Conservation (phyloP, 2,888 invertebrate species). For the Pandemis heparana region DNA sequence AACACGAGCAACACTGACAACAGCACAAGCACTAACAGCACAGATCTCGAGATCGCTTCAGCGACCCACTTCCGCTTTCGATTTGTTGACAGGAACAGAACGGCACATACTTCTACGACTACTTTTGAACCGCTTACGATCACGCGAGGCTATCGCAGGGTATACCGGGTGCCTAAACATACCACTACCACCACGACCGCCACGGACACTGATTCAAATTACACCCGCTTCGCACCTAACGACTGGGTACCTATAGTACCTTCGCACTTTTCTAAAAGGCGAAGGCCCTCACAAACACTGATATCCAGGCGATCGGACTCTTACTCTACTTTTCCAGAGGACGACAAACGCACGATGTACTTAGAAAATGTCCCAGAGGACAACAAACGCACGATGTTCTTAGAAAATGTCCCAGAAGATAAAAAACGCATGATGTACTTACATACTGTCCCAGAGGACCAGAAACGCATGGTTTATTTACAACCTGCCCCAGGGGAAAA, state of each 20-base stretch:
- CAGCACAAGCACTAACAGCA: conserved; percentile 56
- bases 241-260: conserved; percentile 82
- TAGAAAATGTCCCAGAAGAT: not conserved
- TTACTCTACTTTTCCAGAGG: conserved; percentile 46
- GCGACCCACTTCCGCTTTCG: conserved; percentile 60
- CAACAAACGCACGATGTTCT: not conserved
- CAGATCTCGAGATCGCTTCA: conserved; percentile 59
- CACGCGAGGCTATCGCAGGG: conserved; percentile 67
- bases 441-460: not conserved
- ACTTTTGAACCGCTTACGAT: conserved; percentile 56
- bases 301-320: conserved; percentile 66
- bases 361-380: not conserved
- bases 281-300: conserved; percentile 52
- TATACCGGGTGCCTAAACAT: conserved; percentile 72
- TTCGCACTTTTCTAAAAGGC: conserved; percentile 66
- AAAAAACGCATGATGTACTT: not conserved
- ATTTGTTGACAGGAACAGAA: conserved; percentile 58
- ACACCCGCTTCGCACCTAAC: conserved; percentile 63
- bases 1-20: conserved; percentile 54
- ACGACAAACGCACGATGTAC: conserved; percentile 60
- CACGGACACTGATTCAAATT: conserved; percentile 50
- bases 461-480: not conserved
- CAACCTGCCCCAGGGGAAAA: not conserved
- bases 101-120: conserved; percentile 51
- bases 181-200: conserved; percentile 49